Percentiles rank a stretch among this genome's conserved stretches.
Evolutionary conservation across 1,140 invertebrate genomes (phyloP).

Genomic region (Zaprionus inermis): DNA sequence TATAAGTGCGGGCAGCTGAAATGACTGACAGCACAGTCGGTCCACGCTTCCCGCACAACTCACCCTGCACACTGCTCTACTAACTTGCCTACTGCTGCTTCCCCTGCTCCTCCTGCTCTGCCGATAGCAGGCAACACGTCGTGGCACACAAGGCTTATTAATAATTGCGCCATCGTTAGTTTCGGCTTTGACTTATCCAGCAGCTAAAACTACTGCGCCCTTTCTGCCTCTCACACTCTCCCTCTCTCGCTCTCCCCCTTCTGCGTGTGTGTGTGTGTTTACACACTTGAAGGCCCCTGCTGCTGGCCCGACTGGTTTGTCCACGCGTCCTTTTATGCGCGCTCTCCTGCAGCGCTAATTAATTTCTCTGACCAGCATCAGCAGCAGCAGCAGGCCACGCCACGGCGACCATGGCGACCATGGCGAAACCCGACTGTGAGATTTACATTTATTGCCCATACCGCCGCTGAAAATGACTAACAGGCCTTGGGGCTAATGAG

Average conservation of each 20-base stretch:
- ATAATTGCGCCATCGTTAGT: constrained; percentile 65
- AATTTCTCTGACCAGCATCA: constrained; percentile 76
- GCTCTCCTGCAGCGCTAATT: constrained; percentile 81
- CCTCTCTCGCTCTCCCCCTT: background rate
- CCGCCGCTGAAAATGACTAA: constrained; percentile 60
- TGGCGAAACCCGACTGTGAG: constrained; percentile 44
- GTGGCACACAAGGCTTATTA: constrained; percentile 56
- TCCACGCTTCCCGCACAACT: background rate
- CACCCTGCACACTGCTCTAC: too few species aligned
- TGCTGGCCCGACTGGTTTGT: constrained; percentile 13
- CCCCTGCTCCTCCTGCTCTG: background rate
- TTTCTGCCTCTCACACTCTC: background rate
- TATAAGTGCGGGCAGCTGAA: constrained; percentile 39
- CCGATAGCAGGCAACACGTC: constrained; percentile 36
- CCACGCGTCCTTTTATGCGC: constrained; percentile 47
- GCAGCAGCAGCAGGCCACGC: constrained; percentile 11
- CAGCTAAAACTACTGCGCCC: constrained; percentile 9
- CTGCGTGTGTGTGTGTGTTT: constrained; percentile 26
- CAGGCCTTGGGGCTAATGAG: constrained; percentile 66
- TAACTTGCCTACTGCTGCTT: background rate
- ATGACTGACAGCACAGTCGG: constrained; percentile 21
- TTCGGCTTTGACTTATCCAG: constrained; percentile 52
- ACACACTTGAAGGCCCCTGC: constrained; percentile 24
- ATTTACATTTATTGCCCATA: constrained; percentile 79
- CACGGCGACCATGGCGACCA: constrained; percentile 4